Evolutionary conservation across 2,888 invertebrate genomes (phyloP).

Genomic region (Anodontia alba): DNA sequence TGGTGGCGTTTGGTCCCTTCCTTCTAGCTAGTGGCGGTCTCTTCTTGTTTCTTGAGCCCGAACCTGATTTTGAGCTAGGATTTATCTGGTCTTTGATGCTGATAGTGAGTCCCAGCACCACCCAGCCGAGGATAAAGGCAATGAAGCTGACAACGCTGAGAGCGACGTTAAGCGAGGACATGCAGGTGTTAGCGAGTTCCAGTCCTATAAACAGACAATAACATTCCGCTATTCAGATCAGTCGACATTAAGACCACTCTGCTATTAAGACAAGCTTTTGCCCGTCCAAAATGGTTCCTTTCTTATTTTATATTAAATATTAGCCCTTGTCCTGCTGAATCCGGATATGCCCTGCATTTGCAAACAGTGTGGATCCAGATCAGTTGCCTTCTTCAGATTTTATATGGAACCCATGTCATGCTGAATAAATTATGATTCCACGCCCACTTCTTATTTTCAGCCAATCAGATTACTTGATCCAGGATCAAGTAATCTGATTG

Average conservation of each 20-base stretch:
- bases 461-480: too few relatives aligned
- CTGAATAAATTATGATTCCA: too few relatives aligned
- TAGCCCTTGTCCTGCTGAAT: too few relatives aligned
- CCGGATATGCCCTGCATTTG: too few relatives aligned
- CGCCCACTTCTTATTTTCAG: too few relatives aligned
- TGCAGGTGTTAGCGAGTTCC: conserved; percentile 36
- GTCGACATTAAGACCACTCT: not conserved
- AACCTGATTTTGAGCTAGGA: conserved; percentile 18
- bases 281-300: too few relatives aligned
- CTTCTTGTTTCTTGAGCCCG: not conserved
- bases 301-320: too few relatives aligned
- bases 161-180: conserved; percentile 37
- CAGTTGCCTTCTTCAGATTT: too few relatives aligned
- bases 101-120: conserved; percentile 44
- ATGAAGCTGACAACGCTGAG: conserved; percentile 43
- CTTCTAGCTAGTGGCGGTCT: conserved; percentile 16
- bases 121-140: conserved; percentile 40
- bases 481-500: too few relatives aligned
- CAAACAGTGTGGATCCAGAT: too few relatives aligned
- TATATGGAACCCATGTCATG: not conserved
- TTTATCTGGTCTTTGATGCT: conserved; percentile 35
- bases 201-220: too few relatives aligned
- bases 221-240: not conserved
- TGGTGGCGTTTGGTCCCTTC: conserved; percentile 44
- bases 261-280: too few relatives aligned